A percentile compares a stretch with the other conserved stretches of the same genome.
Evolutionary conservation across 2,888 invertebrate genomes (phyloP).

Genomic region (Polietes domitor): DNA sequence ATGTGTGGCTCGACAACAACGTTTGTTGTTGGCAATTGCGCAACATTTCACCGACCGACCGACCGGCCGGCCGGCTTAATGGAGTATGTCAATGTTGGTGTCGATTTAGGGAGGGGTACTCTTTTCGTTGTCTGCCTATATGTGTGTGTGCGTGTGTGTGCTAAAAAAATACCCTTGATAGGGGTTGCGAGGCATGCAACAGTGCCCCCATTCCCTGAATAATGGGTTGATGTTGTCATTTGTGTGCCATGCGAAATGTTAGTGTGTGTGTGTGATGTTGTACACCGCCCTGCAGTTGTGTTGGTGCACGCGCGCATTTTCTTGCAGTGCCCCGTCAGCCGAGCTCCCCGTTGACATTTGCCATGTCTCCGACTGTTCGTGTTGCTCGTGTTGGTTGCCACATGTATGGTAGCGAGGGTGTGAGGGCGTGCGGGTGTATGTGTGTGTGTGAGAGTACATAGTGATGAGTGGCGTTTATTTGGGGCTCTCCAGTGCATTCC

Average conservation of each 20-base stretch:
- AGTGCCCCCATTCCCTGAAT: slow-evolving; percentile 61
- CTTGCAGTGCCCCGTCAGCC: slow-evolving; percentile 42
- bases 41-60: slow-evolving; percentile 45
- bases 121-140: no score
- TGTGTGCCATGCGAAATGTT: slow-evolving; percentile 10
- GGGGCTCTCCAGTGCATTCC: slow-evolving; percentile 58
- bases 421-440: not conserved
- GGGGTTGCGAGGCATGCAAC: slow-evolving; percentile 63
- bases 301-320: slow-evolving; percentile 67
- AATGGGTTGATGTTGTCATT: not conserved
- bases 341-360: slow-evolving; percentile 63
- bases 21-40: slow-evolving; percentile 58
- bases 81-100: slow-evolving; percentile 11
- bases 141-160: slow-evolving; percentile 14
- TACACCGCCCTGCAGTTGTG: not conserved
- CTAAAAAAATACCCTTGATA: slow-evolving; percentile 53
- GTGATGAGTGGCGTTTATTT: slow-evolving; percentile 34
- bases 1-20: not conserved
- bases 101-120: not conserved
- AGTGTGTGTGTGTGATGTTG: slow-evolving; percentile 6
- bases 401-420: no score
- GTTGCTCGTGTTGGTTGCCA: slow-evolving; percentile 15
- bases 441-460: not conserved
- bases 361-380: not conserved
- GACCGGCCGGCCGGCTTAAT: slow-evolving; percentile 63